Base-by-base conservation (phyloP, 2,888 invertebrate species). In the Dasysyrphus albostriatus region DNA sequence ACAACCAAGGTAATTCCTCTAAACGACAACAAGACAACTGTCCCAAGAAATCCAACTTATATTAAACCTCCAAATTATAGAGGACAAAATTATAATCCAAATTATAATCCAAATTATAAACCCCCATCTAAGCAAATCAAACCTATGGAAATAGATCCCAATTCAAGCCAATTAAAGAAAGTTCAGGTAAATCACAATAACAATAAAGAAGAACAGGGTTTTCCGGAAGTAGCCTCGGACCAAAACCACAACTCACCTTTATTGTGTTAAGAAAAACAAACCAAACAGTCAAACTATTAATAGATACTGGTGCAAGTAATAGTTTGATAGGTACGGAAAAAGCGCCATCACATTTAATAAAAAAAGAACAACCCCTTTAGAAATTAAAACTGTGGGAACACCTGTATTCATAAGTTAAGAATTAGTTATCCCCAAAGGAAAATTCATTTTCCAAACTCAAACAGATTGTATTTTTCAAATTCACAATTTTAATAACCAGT, bases 151-250 rank as follows among this genome's bases (percentile, higher is more conserved):
- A 19, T 59, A 6, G 58, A 59, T 3, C 58, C 58, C 3, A 37
- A 10, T 9, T 59, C 37, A 1, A 59, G 37, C 19, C 58, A 59
- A 37, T 3, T 59, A 9, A 59, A 59, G 58, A 59, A 34, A 5
- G 10, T 34, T 34, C 9, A 19, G n/a, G 24, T 24, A 24, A 59
- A 59, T n/a, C 39, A 39, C 19, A 59, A 39, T 9, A 59, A 59
- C 39, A 34, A 14, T 59, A 61, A 12, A 39, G 29, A 63, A 6
- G 34, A 78, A n/a, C 32, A 44, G 34, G 56, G 14, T 80, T 67
- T 67, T 67, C 16, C 19, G 19, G 24, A 19, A 34, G 12, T 19
- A 59, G 56, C 37, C 59, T 59, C 39, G 59, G 59, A n/a, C n/a
- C n/a, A 59, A 59, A 37, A 12, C 12, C 39, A 14, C 39, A 39